Percentiles rank a stretch among this genome's conserved stretches.
Conservation (phyloP, 2,113 vertebrate species). For the Varanus salvator region DNA sequence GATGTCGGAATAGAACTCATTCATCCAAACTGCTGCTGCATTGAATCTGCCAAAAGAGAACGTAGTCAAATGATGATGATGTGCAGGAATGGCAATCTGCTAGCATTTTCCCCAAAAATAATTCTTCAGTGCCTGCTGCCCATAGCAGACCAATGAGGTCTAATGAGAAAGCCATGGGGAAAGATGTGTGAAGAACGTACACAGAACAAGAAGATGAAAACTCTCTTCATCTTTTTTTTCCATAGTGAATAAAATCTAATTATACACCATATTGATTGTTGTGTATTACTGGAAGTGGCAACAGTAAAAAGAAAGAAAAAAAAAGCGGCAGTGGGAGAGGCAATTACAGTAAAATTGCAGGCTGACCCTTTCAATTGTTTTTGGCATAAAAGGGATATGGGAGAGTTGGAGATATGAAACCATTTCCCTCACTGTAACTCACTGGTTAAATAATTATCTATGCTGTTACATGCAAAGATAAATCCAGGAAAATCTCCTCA, state of each 20-base stretch:
- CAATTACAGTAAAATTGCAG: constrained; percentile 76
- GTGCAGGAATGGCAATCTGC: constrained; percentile 43
- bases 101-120: constrained; percentile 20
- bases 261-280: constrained; percentile 72
- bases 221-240: constrained; percentile 52
- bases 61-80: constrained; percentile 52
- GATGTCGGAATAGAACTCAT: constrained; percentile 40
- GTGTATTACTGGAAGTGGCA: constrained; percentile 70
- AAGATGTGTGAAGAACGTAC: constrained; percentile 37
- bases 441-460: constrained; percentile 43
- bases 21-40: constrained; percentile 40
- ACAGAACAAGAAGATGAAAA: constrained; percentile 58
- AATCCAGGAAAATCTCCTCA: neutral
- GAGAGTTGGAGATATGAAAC: constrained; percentile 17
- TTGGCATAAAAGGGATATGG: constrained; percentile 60
- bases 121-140: rapidly evolving
- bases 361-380: constrained; percentile 77
- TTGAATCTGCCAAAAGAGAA: constrained; percentile 60
- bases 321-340: constrained; percentile 70
- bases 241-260: constrained; percentile 77
- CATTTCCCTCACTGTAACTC: constrained; percentile 19
- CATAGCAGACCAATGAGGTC: constrained; percentile 43
- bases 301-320: constrained; percentile 70
- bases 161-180: constrained; percentile 21
- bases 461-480: constrained; percentile 35